Evolutionary conservation across 2,888 invertebrate genomes (phyloP), one percentile per base, ranked within the genome.

Genomic region (Caradrina kadenii): DNA sequence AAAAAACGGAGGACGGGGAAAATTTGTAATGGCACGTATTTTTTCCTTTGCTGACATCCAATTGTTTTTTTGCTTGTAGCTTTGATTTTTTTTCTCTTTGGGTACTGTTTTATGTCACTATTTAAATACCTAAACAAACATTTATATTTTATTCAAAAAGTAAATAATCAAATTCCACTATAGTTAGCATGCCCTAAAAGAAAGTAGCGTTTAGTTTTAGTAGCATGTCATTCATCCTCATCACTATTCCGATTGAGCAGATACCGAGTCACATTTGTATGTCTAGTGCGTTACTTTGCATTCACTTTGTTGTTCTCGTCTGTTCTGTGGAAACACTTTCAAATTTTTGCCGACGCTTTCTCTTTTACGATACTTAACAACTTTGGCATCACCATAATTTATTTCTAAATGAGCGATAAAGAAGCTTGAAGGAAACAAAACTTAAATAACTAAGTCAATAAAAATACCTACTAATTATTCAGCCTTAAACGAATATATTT

Each of bases 241-340:
- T 94, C 91, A 89, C 83, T 87, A 94, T 94, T 93, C 93, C 84
- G 88, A 87, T 83, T 79, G 85, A 87, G 86, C 87, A 87, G 75
- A 84, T 84, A 80, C 87, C 7, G 78, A 90, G 87, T 90, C 88
- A 86, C 88, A 91, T 93, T 93, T 89, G 91, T 93, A 93, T 93
- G 92, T 91, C 87, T 89, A 85, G 83, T 88, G 87, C 88, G 88
- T 88, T 88, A 86, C 85, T 83, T 73, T 86, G 88, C 85, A 87
- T 86, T 88, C 87, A 89, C 89, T 88, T 92, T 90, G 89, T 90
- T 90, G 86, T 88, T 90, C 89, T 90, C 90, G 86, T 86, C 87
- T 86, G 87, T 89, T 91, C 89, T 86, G 84, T 86, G 89, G 85
- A 86, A 88, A 89, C 88, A 90, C 93, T 93, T 93, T 92, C 91